phyloP scores from a whole-genome alignment of 2,797 vertebrate species.

The Aselliscus stoliczkanus region DNA sequence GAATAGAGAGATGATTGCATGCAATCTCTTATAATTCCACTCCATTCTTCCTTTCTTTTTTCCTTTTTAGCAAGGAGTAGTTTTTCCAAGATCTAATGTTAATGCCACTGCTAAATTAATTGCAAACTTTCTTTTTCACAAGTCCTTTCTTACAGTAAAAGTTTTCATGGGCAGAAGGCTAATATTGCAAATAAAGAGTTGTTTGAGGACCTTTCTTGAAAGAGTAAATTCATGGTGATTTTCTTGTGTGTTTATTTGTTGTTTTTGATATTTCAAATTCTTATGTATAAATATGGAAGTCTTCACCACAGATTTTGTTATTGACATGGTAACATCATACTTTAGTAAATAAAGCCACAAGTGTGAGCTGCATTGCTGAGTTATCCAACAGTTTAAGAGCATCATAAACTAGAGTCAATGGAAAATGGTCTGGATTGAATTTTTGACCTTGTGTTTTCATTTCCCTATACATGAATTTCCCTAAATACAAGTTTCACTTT shows the following conservation, averaged over 20 bases:
- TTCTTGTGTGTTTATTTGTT: not conserved
- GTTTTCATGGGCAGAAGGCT: not conserved
- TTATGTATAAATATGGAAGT: not conserved
- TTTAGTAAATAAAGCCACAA: not conserved
- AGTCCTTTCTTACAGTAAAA: not conserved
- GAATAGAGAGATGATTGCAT: not conserved
- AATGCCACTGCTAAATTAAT: not conserved
- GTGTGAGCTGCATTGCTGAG: not conserved
- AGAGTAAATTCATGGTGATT: not conserved
- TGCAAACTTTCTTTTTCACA: not conserved
- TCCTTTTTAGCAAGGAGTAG: not conserved
- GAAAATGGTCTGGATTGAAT: not conserved
- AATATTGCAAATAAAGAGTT: not conserved
- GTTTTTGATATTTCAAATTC: not conserved
- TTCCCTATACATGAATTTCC: not conserved
- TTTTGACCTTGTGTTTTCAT: not conserved
- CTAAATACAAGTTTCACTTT: not conserved
- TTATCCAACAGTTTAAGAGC: not conserved
- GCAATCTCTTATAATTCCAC: not conserved
- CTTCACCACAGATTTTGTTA: not conserved
- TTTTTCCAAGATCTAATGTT: not conserved
- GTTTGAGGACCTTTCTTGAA: not conserved
- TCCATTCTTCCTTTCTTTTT: not conserved
- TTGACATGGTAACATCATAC: not conserved
- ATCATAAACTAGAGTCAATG: not conserved